Evolutionary conservation across 2,113 vertebrate genomes (phyloP).

Genomic region (Enhydra lutris): DNA sequence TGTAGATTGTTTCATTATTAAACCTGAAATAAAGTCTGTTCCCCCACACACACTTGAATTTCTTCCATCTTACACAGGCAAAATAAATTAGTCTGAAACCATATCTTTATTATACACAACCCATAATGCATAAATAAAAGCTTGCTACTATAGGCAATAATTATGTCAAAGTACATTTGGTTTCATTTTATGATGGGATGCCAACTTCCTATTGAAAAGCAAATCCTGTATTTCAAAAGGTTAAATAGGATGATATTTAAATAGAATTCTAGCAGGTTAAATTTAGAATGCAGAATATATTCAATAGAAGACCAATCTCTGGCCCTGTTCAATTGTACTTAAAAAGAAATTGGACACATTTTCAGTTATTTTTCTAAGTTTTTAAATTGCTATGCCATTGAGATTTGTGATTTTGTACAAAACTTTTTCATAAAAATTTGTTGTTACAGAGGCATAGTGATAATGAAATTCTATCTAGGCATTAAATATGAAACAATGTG

Average conservation of each 20-base stretch:
- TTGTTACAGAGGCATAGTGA: not conserved
- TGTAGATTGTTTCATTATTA: not conserved
- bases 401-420: not conserved
- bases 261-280: not conserved
- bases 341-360: not conserved
- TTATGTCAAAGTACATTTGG: conserved; percentile 36
- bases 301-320: not conserved
- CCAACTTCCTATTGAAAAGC: not conserved
- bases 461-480: not conserved
- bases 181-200: conserved; percentile 23
- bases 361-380: not conserved
- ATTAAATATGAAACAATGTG: not conserved
- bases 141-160: not conserved
- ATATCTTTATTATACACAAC: not conserved
- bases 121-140: not conserved
- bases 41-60: not conserved
- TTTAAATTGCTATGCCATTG: not conserved
- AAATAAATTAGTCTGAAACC: not conserved
- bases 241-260: conserved; percentile 31
- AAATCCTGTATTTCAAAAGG: conserved; percentile 16
- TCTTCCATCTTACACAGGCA: not conserved
- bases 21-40: not conserved
- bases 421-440: not conserved
- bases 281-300: conserved; percentile 31
- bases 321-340: not conserved